Evolutionary conservation across 2,888 invertebrate species (phyloP), one percentile per base, ranked within the genome.

Genomic region (Oxytorus armatus): DNA sequence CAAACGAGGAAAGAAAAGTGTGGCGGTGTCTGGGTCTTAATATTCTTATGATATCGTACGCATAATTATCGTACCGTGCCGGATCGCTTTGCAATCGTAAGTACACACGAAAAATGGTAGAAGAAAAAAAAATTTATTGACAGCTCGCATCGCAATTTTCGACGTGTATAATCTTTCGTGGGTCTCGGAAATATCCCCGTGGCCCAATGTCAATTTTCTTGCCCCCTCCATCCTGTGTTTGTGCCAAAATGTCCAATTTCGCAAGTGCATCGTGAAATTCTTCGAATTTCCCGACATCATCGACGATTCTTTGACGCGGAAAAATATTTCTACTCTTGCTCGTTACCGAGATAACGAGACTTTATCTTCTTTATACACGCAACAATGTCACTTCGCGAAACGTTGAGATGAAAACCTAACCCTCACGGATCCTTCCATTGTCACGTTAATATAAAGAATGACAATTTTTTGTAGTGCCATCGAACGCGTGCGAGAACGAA

Each of bases 11-110:
- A 84, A 85, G 83, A 84, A 86, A 83, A 82, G 77, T 87, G 83
- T 79, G 83, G 83, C 80, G 84, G 87, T 85, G 81, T 77, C 80
- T 83, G 69, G 51, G 36, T 69, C 53, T 66, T 25, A 75, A 69
- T 85, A 81, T 84, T 86, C 88, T 85, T 86, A 89, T 89, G 86
- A n/a, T n/a, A n/a, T n/a, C n/a, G n/a, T 84, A 87, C 83, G 86
- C 81, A 83, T 88, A 86, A 88, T 84, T 83, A 72, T 85, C 82
- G 83, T 79, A 76, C 79, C 82, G 82, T 81, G 82, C 83, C 84
- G 84, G 85, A 86, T 82, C 81, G 84, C 84, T 85, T 82, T 77
- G 83, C 85, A 89, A 85, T 82, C 87, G 90, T 90, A 85, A 90
- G 90, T 90, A 88, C 3, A 49, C 39, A 55, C 33, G 49, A 39